Conservation (phyloP, 2,888 invertebrate genomes). For the Agelastica alni region DNA sequence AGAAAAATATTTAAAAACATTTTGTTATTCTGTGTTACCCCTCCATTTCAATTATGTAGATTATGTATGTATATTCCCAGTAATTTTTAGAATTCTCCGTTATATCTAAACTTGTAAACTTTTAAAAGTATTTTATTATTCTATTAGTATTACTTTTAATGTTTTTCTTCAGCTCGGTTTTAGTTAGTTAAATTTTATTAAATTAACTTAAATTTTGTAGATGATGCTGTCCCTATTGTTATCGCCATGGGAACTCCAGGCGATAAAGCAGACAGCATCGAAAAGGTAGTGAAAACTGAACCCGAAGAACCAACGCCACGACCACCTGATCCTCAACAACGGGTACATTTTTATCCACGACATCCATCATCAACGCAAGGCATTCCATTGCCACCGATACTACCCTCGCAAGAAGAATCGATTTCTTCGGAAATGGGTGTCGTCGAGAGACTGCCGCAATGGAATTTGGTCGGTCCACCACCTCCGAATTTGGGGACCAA, state of each 20-base stretch:
- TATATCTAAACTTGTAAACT: too few relatives aligned
- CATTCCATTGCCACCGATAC: conserved; percentile 3
- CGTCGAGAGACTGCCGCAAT: conserved; percentile 35
- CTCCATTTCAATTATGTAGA: too few relatives aligned
- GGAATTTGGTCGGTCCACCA: conserved; percentile 32
- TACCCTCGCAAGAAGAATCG: conserved; percentile 10
- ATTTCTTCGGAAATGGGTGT: conserved; percentile 39
- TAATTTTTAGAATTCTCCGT: too few relatives aligned
- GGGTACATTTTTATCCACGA: background rate
- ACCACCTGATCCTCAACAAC: conserved; percentile 4
- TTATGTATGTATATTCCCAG: too few relatives aligned
- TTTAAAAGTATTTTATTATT: too few relatives aligned
- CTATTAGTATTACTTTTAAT: too few relatives aligned
- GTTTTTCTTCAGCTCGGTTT: too few relatives aligned
- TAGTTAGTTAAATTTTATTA: too few relatives aligned
- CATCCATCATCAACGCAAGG: conserved; percentile 3
- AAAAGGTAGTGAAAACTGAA: conserved; percentile 47
- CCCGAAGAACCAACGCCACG: conserved; percentile 13
- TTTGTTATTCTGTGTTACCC: too few relatives aligned
- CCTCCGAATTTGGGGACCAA: conserved; percentile 32
- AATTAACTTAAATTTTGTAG: conserved; percentile 49
- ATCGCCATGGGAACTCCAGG: conserved; percentile 60
- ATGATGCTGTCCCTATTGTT: conserved; percentile 57
- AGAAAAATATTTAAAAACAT: too few relatives aligned
- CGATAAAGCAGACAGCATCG: conserved; percentile 53